Percentiles rank a stretch among this genome's conserved stretches.
Conservation (phyloP, 2,797 vertebrate genomes). For the Anas georgica region DNA sequence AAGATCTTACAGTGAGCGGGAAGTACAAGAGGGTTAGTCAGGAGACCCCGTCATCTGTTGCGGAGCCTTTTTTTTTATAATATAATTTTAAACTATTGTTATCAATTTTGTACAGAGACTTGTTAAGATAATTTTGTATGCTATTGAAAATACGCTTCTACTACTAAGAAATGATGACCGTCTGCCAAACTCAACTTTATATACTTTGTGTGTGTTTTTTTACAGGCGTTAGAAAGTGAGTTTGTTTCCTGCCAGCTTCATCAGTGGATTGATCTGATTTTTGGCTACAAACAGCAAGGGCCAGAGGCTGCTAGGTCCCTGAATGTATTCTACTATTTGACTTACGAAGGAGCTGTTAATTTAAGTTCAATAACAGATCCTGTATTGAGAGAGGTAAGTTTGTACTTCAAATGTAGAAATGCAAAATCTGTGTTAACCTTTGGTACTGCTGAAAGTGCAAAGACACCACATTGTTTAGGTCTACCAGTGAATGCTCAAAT, state of each 20-base stretch:
- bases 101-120: neutral
- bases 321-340: slow-evolving; percentile 96
- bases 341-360: slow-evolving; percentile 94
- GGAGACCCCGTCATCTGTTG: neutral
- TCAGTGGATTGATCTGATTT: slow-evolving; percentile 98
- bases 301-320: slow-evolving; percentile 92
- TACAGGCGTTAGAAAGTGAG: slow-evolving; percentile 95
- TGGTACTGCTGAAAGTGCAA: neutral
- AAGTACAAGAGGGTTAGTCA: neutral
- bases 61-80: neutral
- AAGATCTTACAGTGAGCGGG: neutral
- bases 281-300: slow-evolving; percentile 97
- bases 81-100: neutral
- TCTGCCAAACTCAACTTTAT: neutral
- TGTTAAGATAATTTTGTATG: neutral
- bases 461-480: neutral
- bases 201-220: neutral
- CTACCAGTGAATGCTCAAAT: neutral
- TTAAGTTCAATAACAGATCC: slow-evolving; percentile 92
- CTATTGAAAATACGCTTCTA: neutral
- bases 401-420: neutral
- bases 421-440: neutral
- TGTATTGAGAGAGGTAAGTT: slow-evolving; percentile 90
- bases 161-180: neutral
- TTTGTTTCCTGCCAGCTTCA: slow-evolving; percentile 99